phyloP scores from a whole-genome alignment of 30 jellyfish, hydroid and myxozoan species.

The Mastigias papua region DNA sequence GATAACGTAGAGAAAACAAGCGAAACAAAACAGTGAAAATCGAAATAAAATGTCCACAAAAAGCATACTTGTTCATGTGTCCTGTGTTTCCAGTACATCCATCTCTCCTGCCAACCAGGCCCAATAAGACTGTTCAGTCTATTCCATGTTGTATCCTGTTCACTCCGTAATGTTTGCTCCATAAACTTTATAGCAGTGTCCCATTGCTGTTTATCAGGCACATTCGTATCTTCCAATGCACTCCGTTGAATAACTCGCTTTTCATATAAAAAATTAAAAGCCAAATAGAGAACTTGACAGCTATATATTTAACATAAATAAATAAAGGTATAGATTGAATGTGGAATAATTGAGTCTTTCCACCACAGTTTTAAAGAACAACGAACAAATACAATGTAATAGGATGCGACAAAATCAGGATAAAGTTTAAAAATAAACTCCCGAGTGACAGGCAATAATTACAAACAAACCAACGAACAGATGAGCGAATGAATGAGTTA shows the following conservation, averaged over 20 bases:
- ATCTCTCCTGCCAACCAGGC: slow-evolving; percentile 98
- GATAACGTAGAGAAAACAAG: too few species aligned
- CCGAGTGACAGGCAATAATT: too few species aligned
- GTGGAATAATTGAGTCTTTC: too few species aligned
- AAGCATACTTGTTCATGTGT: slow-evolving; percentile 83
- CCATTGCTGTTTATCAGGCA: slow-evolving; percentile 95
- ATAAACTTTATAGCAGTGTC: slow-evolving; percentile 90
- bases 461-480: too few species aligned
- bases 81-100: slow-evolving; percentile 90
- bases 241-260: slow-evolving; percentile 93
- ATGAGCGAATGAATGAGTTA: too few species aligned
- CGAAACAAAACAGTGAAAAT: too few species aligned
- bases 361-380: too few species aligned
- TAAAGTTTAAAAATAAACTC: too few species aligned
- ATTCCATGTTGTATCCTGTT: slow-evolving; percentile 63
- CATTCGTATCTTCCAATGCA: slow-evolving; percentile 95
- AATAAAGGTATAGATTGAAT: too few species aligned
- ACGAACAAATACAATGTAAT: too few species aligned
- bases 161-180: slow-evolving; percentile 83
- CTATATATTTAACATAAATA: too few species aligned
- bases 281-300: neutral
- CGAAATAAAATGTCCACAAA: neutral
- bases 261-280: neutral
- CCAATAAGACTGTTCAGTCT: slow-evolving; percentile 65
- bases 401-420: too few species aligned